A percentile compares a stretch with the other conserved stretches of the same genome.
Conservation (phyloP, 2,888 invertebrate species). For the Uloborus plumipes region DNA sequence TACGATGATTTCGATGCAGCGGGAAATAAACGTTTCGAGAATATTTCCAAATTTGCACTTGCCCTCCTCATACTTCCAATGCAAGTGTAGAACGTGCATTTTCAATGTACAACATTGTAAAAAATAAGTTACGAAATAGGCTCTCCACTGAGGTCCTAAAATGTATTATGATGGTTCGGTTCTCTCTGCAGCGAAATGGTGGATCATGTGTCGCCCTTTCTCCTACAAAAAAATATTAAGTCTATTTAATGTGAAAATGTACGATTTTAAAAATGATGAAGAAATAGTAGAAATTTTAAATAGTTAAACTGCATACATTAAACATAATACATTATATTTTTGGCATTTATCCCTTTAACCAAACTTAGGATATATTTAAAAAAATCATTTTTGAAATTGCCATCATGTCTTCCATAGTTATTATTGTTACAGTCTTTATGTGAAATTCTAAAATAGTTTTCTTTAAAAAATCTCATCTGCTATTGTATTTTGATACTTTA, state of each 20-base stretch:
- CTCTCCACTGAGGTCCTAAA: neutral
- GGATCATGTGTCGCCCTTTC: neutral
- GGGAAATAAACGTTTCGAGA: neutral
- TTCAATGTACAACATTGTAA: slow-evolving; percentile 3
- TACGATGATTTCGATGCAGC: neutral
- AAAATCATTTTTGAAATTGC: too few relatives aligned
- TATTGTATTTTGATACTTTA: too few relatives aligned
- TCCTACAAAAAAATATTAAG: neutral
- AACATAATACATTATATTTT: too few relatives aligned
- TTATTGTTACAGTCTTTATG: too few relatives aligned
- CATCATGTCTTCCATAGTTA: too few relatives aligned
- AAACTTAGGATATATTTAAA: too few relatives aligned
- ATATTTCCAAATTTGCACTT: neutral
- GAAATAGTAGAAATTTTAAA: too few relatives aligned
- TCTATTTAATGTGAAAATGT: neutral
- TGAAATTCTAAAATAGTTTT: too few relatives aligned
- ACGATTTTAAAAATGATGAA: neutral
- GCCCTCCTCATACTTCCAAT: neutral
- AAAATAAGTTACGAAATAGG: neutral
- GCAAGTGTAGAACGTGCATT: neutral
- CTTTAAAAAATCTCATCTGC: too few relatives aligned
- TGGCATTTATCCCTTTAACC: too few relatives aligned
- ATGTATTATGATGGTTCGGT: neutral
- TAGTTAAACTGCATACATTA: too few relatives aligned
- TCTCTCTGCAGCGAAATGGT: neutral